phyloP scores from a whole-genome alignment of 30 jellyfish, hydroid and myxozoan species.

The Turritopsis rubra region DNA sequence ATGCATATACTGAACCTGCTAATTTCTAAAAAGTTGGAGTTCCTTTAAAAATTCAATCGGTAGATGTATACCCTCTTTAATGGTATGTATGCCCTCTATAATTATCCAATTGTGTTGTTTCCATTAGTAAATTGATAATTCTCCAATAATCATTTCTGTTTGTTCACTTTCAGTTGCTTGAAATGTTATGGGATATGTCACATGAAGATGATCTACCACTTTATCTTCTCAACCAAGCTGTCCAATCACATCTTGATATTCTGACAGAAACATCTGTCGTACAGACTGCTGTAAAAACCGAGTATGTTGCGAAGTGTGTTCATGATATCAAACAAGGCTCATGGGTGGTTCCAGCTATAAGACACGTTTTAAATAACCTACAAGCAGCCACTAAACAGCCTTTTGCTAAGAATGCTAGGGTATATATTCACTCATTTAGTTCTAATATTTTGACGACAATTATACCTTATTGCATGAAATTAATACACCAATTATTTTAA shows the following conservation, averaged over 20 bases:
- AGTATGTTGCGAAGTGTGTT: conserved; percentile 71
- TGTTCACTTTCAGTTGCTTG: conserved; percentile 44
- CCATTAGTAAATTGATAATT: too few species aligned
- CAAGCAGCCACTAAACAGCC: conserved; percentile 71
- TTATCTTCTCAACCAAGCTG: conserved; percentile 76
- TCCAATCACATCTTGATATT: conserved; percentile 90
- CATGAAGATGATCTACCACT: conserved; percentile 49
- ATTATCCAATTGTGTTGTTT: too few species aligned
- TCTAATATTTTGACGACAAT: too few species aligned
- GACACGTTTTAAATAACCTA: conserved; percentile 71
- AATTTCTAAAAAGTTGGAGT: too few species aligned
- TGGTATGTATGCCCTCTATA: neutral
- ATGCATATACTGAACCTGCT: too few species aligned
- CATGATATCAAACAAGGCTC: conserved; percentile 58
- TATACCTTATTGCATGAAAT: too few species aligned
- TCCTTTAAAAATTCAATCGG: neutral
- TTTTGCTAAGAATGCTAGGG: conserved; percentile 68
- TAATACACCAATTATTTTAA: too few species aligned
- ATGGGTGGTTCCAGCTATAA: conserved; percentile 89
- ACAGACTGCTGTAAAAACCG: conserved; percentile 47
- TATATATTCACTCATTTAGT: neutral
- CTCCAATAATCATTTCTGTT: neutral
- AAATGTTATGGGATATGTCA: conserved; percentile 59
- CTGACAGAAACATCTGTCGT: conserved; percentile 68
- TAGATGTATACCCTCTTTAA: neutral